These are phyloP conservation scores for Pegoplata infirma DNA, from an alignment of 2,888 invertebrate species.

Conservation along the genomic window DNA sequence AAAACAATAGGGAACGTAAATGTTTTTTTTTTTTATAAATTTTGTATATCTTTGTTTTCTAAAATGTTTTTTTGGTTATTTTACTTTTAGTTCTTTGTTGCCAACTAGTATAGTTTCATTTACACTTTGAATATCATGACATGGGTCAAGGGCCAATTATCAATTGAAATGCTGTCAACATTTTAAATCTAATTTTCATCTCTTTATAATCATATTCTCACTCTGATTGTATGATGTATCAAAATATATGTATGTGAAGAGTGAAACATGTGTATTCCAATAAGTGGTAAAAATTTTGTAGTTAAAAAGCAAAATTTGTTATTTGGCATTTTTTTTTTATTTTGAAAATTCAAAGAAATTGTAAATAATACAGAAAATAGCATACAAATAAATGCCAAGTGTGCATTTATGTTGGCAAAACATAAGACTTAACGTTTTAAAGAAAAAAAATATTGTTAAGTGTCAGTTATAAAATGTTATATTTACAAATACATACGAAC, in stretches of 20 bases:
- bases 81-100: constrained; percentile 1
- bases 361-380: background rate
- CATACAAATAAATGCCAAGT: background rate
- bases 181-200: background rate
- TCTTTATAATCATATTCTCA: background rate
- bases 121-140: background rate
- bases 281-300: background rate
- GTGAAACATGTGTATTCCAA: too few relatives aligned
- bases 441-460: background rate
- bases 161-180: constrained; percentile 41
- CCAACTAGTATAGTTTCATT: background rate
- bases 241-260: background rate
- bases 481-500: too few relatives aligned
- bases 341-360: background rate
- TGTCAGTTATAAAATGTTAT: background rate
- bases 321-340: background rate
- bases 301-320: background rate
- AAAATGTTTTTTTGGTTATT: background rate
- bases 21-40: too few relatives aligned
- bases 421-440: too few relatives aligned
- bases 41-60: background rate
- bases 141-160: constrained; percentile 24
- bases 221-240: background rate
- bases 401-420: background rate
- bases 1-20: constrained; percentile 27